A percentile compares a stretch with the other conserved stretches of the same genome.
These are phyloP conservation scores for Machimus atricapillus DNA, from an alignment of 2,888 invertebrate species.

Conservation along the genomic window DNA sequence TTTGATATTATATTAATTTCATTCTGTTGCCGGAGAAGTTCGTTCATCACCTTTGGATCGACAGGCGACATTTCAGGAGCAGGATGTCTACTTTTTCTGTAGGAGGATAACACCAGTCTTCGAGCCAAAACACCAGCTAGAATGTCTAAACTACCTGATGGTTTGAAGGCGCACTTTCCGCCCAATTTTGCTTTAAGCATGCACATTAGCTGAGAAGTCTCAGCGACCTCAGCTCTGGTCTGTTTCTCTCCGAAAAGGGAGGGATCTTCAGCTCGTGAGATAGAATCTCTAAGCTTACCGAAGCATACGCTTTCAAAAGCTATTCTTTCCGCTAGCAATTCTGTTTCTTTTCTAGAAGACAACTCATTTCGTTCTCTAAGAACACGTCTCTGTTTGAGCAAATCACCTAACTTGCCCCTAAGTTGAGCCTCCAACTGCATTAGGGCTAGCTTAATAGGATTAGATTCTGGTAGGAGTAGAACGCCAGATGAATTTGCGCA, in stretches of 20 bases:
- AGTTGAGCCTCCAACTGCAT: constrained; percentile 73
- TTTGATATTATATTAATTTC: constrained; percentile 70
- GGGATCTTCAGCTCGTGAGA: constrained; percentile 67
- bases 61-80: constrained; percentile 66
- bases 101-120: constrained; percentile 66
- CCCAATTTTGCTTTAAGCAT: constrained; percentile 73
- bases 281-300: constrained; percentile 72
- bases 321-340: constrained; percentile 79
- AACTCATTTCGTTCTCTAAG: constrained; percentile 73
- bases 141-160: constrained; percentile 69
- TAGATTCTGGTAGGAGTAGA: constrained; percentile 64
- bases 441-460: constrained; percentile 69
- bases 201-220: constrained; percentile 79
- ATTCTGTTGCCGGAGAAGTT: constrained; percentile 66
- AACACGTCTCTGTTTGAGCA: constrained; percentile 72
- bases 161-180: constrained; percentile 64
- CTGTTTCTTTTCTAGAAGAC: constrained; percentile 72
- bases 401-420: constrained; percentile 72
- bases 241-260: constrained; percentile 68
- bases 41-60: constrained; percentile 59
- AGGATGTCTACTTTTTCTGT: constrained; percentile 56
- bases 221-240: constrained; percentile 73
- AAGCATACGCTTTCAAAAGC: constrained; percentile 81
- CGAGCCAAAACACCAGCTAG: constrained; percentile 79
- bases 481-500: constrained; percentile 49